Conservation (phyloP, 2,888 invertebrate genomes). For the Hyppa rectilinea region DNA sequence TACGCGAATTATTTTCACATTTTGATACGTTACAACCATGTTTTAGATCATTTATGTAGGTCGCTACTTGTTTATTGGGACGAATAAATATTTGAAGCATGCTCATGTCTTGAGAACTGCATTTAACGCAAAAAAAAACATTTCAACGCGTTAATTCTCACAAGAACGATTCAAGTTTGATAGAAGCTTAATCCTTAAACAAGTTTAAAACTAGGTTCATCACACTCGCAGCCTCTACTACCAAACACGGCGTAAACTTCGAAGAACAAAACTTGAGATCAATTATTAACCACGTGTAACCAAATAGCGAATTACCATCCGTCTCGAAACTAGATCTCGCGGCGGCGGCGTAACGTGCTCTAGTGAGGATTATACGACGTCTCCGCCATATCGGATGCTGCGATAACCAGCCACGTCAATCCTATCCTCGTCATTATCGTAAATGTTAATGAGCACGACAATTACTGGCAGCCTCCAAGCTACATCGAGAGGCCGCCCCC, state of each 20-base stretch:
- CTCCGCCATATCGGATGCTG: conserved; percentile 77
- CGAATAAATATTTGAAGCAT: conserved; percentile 16
- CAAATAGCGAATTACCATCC: conserved; percentile 66
- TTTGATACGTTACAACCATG: conserved; percentile 39
- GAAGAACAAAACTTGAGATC: conserved; percentile 63
- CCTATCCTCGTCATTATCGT: conserved; percentile 87
- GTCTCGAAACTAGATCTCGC: conserved; percentile 46
- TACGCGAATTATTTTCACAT: conserved; percentile 55
- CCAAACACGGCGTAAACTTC: conserved; percentile 29
- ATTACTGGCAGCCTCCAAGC: conserved; percentile 83
- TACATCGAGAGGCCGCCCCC: conserved; percentile 78
- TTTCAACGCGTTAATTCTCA: neutral
- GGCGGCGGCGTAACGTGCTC: conserved; percentile 69
- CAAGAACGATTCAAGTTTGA: conserved; percentile 17
- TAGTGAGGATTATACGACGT: conserved; percentile 72
- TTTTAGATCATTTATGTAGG: conserved; percentile 45
- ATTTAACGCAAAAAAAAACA: conserved; percentile 1
- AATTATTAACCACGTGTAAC: conserved; percentile 70
- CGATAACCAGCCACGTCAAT: conserved; percentile 84
- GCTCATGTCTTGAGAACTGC: neutral
- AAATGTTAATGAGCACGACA: conserved; percentile 89
- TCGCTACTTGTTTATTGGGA: conserved; percentile 25
- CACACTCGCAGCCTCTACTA: conserved; percentile 1
- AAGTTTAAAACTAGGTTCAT: conserved; percentile 31
- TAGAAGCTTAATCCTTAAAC: conserved; percentile 17